Evolutionary conservation across 2,113 vertebrate genomes (phyloP), one percentile per base, ranked within the genome.

Genomic region (Tragelaphus strepsiceros): DNA sequence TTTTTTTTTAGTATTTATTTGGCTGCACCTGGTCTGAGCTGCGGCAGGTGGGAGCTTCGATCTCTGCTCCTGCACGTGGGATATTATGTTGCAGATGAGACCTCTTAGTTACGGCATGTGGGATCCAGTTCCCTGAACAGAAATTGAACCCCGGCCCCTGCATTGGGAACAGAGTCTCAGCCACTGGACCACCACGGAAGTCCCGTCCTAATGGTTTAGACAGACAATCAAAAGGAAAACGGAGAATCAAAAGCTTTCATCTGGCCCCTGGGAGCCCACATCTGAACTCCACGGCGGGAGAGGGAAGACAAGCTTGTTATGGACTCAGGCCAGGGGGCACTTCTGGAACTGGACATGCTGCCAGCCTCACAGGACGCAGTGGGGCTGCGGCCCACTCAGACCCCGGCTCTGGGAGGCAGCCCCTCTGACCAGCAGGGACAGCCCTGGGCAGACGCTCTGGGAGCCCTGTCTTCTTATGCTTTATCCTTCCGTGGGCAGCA

Each of bases 211-310:
- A 43, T 0, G 1, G 32, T 61, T 51, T 32, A 71, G 28, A 11
- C 0, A 5, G 19, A 46, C 2, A 12, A 56, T 13, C 14, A 2
- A 7, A 58, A 39, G 1, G 7, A 21, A 94, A 32, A 30, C 0
- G 13, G 80, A 74, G 24, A 6, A 22, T 51, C 67, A 5, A 13
- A n/a, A 17, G 61, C 28, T 24, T 17, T 15, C 5, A 6, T 3
- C 61, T 4, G 59, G 61, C 16, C 39, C 24, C 26, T 5, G 59
- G 49, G 43, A 67, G 54, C n/a, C 35, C 15, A 2, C 0, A 54
- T 51, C 49, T 2, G 61, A 30, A 17, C 43, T 49, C 39, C 6
- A 3, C 0, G 3, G 46, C 1, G 9, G 3, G 4, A 22, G 49
- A 30, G 35, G 0, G 35, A 12, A 59, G 58, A 64, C 7, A 30